phyloP scores from a whole-genome alignment of 2,113 vertebrate genomes.

The Epinephelus lanceolatus region DNA sequence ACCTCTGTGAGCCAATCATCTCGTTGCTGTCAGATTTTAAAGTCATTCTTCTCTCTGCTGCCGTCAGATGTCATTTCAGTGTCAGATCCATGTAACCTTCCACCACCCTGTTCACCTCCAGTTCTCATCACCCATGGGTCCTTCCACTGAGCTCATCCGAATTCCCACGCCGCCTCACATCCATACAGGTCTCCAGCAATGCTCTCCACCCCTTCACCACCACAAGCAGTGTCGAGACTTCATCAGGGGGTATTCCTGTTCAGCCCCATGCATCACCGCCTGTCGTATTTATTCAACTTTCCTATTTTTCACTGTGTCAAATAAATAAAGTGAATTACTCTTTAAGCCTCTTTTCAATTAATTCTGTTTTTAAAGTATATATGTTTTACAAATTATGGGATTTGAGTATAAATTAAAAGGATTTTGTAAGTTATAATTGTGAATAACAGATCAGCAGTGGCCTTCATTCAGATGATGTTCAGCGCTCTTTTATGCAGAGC shows the following conservation, averaged over 20 bases:
- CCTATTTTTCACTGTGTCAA: too few species aligned
- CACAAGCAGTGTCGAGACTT: too few species aligned
- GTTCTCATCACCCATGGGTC: not conserved
- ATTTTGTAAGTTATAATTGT: not conserved
- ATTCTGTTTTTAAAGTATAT: not conserved
- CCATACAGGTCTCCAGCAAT: not conserved
- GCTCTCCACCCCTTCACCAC: not conserved
- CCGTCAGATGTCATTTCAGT: not conserved
- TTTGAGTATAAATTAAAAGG: not conserved
- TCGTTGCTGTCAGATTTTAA: not conserved
- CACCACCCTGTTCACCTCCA: not conserved
- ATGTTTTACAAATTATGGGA: not conserved
- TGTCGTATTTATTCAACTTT: too few species aligned
- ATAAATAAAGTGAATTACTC: too few species aligned
- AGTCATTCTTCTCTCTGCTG: not conserved
- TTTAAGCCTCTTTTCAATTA: not conserved
- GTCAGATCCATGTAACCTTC: not conserved
- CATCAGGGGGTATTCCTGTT: not conserved
- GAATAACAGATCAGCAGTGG: not conserved
- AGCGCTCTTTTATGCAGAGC: not conserved
- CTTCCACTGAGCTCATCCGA: not conserved
- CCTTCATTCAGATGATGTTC: not conserved
- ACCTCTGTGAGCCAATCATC: not conserved
- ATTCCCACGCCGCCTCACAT: too few species aligned
- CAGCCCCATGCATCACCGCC: not conserved